Evolutionary conservation across 2,888 invertebrate species (phyloP).

Genomic region (Agrilus cyanescens): DNA sequence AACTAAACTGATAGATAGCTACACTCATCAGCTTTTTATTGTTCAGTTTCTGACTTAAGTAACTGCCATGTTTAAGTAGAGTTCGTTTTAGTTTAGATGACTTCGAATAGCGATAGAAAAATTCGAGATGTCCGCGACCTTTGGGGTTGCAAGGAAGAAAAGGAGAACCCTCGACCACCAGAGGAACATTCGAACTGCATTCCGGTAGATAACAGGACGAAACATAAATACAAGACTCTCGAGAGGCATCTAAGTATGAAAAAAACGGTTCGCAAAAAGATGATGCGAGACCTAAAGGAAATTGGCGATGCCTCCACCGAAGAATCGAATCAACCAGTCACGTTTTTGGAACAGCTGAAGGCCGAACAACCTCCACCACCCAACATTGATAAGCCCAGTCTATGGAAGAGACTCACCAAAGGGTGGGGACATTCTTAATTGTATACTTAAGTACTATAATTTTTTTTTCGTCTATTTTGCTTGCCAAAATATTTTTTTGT

Average conservation of each 20-base stretch:
- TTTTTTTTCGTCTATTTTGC: too few species aligned
- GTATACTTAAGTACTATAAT: background rate
- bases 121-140: constrained; percentile 64
- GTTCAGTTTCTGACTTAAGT: background rate
- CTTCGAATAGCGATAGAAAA: constrained; percentile 50
- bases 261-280: constrained; percentile 74
- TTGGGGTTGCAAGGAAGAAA: constrained; percentile 32
- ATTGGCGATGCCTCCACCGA: constrained; percentile 32
- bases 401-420: constrained; percentile 36
- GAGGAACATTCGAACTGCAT: constrained; percentile 36
- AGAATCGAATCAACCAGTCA: constrained; percentile 24
- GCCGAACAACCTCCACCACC: constrained; percentile 35
- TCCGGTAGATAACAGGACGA: constrained; percentile 44
- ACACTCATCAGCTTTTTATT: constrained; percentile 1
- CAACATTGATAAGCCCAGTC: constrained; percentile 35
- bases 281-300: constrained; percentile 72
- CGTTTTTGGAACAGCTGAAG: constrained; percentile 35
- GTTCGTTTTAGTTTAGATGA: constrained; percentile 33
- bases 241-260: constrained; percentile 79
- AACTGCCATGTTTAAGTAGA: background rate
- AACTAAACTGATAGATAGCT: too few species aligned
- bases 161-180: constrained; percentile 36
- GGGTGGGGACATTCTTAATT: constrained; percentile 30
- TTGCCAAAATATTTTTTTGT: too few species aligned
- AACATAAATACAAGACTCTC: constrained; percentile 61